Conservation (phyloP, 1,140 invertebrate species). For the Panagrolaimus sp. region DNA sequence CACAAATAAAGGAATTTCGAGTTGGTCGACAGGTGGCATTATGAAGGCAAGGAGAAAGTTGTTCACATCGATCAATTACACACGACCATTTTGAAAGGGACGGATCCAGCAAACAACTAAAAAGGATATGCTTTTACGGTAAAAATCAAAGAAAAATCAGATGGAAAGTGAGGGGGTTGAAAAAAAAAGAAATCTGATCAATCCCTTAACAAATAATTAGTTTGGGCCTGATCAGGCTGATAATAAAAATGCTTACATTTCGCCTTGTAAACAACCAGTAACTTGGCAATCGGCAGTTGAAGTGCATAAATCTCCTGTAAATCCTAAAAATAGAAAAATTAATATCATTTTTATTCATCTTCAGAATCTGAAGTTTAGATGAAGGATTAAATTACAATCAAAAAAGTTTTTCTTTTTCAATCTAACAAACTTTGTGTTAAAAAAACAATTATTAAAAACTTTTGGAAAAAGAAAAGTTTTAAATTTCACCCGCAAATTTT, state of each 20-base stretch:
- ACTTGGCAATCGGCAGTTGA: slow-evolving; percentile 22
- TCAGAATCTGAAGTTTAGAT: too few species aligned
- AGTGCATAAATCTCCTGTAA: slow-evolving; percentile 16
- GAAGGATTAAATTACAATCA: not conserved
- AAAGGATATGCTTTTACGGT: not conserved
- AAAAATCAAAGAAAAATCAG: slow-evolving; percentile 1
- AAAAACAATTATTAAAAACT: too few species aligned
- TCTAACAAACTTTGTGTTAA: too few species aligned
- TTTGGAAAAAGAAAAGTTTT: not conserved
- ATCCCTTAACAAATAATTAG: too few species aligned
- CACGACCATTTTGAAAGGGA: slow-evolving; percentile 14
- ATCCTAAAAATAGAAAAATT: not conserved
- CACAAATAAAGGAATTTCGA: slow-evolving; percentile 17
- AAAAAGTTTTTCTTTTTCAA: not conserved
- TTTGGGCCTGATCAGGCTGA: too few species aligned
- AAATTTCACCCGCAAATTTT: not conserved
- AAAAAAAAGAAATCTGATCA: too few species aligned
- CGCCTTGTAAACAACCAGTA: slow-evolving; percentile 19
- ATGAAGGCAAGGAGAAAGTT: slow-evolving; percentile 17
- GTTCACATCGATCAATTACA: slow-evolving; percentile 10
- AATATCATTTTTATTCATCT: not conserved
- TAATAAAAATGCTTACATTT: slow-evolving; percentile 18
- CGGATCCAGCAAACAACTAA: slow-evolving; percentile 22
- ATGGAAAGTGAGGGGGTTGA: too few species aligned
- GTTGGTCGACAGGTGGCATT: slow-evolving; percentile 26